Conservation (phyloP, 2,113 vertebrate species). For the Oreamnos americanus region DNA sequence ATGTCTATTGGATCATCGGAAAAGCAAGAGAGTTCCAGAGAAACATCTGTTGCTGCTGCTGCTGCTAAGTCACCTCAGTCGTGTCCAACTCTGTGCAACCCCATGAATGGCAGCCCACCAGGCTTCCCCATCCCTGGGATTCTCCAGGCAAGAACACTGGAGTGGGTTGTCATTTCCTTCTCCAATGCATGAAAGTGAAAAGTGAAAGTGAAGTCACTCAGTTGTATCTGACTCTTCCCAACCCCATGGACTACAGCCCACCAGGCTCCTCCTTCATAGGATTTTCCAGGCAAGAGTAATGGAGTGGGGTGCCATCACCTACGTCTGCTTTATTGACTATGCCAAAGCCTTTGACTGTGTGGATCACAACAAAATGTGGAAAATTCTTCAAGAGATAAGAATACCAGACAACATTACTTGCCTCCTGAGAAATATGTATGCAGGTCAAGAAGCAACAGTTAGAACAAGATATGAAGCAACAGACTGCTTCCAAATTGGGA, state of each 20-base stretch:
- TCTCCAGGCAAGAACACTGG: no score
- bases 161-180: no score
- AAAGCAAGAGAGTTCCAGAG: background rate
- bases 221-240: no score
- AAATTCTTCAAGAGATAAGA: background rate
- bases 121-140: rapidly evolving
- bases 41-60: background rate
- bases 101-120: rapidly evolving
- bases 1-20: background rate
- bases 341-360: background rate
- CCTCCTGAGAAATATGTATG: background rate
- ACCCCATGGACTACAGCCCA: no score
- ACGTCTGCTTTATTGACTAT: background rate
- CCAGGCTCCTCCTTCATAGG: no score
- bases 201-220: no score
- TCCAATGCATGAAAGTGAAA: no score
- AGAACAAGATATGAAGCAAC: background rate
- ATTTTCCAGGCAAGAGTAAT: no score
- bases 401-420: background rate
- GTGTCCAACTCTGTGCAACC: no score
- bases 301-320: no score
- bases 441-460: background rate
- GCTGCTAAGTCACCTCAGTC: no score
- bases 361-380: background rate
- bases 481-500: background rate